Evolutionary conservation across 2,113 vertebrate genomes (phyloP), one percentile per base, ranked within the genome.

Genomic region (Elachura formosa): DNA sequence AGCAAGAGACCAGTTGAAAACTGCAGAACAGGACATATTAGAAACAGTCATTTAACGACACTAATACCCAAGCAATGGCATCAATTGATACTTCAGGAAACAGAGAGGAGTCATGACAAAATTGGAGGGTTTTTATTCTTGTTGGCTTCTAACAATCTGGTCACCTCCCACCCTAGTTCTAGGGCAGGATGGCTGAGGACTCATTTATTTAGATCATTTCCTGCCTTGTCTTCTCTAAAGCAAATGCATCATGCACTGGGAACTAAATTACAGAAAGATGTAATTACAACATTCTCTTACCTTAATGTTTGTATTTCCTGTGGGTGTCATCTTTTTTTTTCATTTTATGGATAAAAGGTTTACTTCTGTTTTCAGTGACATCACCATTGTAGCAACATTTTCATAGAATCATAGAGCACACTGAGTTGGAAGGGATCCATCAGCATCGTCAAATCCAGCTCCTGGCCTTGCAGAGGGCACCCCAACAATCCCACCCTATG

Each of bases 351-450:
- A 2, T 36, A 69, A 43, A 11, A 76, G 17, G 7, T 40, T 83
- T 77, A 23, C 38, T 67, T 46, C 20, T 51, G 25, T 10, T 28
- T 79, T 80, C 59, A 48, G 4, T 15, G 51, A 4, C 49, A 61
- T 20, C 26, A 55, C 46, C 28, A 11, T 51, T 83, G 49, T 26
- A 19, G 26, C 59, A 62, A 25, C 20, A 56, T 43, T 80, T 36
- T 38, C 54, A 68, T 2, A 52, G 21, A 59, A 21, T 31, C 46
- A 40, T 4, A 59, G 46, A 89, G 31, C 31, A 51, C 0, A 0
- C 14, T 19, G 54, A 67, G 29, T 61, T 75, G 38, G 29, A 81
- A 67, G 24, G 24, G 29, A 52, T 38, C 12, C 26, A 54, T 8
- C 12, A 54, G 28, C 43, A 67, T 26, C 31, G 56, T 26, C 3